Evolutionary conservation across 2,113 vertebrate species (phyloP), one percentile per base, ranked within the genome.

Genomic region (Perccottus glenii): DNA sequence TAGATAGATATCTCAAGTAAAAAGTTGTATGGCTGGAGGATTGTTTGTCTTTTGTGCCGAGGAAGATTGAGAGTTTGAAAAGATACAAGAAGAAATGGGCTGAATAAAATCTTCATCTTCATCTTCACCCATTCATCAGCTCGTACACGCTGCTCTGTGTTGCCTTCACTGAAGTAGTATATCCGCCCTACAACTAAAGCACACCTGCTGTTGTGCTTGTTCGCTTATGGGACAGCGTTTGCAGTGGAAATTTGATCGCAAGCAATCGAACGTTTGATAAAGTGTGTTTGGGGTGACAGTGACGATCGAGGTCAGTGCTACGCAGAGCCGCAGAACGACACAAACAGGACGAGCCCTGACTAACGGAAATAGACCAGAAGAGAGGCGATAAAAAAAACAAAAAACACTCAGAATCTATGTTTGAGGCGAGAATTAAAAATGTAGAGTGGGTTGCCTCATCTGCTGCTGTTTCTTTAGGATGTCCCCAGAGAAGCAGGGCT

Each of bases 231-330:
- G 64, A 82, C 81, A 81, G 75, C 0, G 36, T 75, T 82, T 48
- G 62, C 75, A 73, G 60, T 59, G 79, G 81, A 84, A 89, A 88
- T 76, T 55, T 80, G 85, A 89, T 70, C 70, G 66, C 61, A 40
- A 11, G 40, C 19, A 55, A 87, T 89, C 74, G 80, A 89, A 81
- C 76, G 42, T 77, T 75, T 78, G 79, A 84, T 78, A 70, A 78
- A 61, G 73, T 75, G 82, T 60, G 71, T 80, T 64, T 75, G 87
- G 69, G 76, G 7, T 75, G 85, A 59, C 60, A 59, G 75, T 42
- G 78, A 83, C 59, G 82, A 87, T 89, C 77, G 80, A 84, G 84
- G 81, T 88, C 85, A 88, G 70, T 9, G 77, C 81, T 75, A 10
- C 67, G 1, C 65, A 11, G 11, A 75, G 63, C 78, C 75, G 49